phyloP scores from a whole-genome alignment of 2,888 invertebrate genomes.

The Catocala fraxini region DNA sequence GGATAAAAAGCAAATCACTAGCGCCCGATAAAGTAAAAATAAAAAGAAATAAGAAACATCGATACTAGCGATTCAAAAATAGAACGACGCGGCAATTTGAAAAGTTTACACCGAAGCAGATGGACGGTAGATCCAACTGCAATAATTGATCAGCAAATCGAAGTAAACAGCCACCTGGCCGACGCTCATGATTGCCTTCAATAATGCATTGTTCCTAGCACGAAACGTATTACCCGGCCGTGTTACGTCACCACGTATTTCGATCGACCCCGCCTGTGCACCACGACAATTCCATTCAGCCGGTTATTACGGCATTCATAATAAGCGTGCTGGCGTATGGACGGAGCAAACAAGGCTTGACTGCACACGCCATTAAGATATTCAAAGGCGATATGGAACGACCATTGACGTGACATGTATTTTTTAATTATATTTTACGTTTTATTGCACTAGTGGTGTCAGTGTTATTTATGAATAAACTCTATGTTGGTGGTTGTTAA shows the following conservation, averaged over 20 bases:
- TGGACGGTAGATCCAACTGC: conserved; percentile 51
- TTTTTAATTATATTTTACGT: conserved; percentile 62
- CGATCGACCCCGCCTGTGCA: conserved; percentile 28
- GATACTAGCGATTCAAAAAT: conserved; percentile 36
- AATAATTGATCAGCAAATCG: conserved; percentile 81
- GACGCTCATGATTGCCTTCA: conserved; percentile 76
- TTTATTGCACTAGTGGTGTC: conserved; percentile 46
- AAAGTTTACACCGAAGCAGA: conserved; percentile 48
- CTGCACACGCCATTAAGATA: conserved; percentile 79
- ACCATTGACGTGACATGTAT: conserved; percentile 64
- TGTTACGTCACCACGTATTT: conserved; percentile 39
- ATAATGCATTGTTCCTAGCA: conserved; percentile 77
- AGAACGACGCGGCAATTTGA: conserved; percentile 30
- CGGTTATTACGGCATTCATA: conserved; percentile 59
- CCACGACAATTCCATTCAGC: conserved; percentile 48
- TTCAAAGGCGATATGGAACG: conserved; percentile 65
- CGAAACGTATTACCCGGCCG: conserved; percentile 66
- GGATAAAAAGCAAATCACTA: conserved; percentile 13
- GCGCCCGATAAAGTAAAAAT: conserved; percentile 7
- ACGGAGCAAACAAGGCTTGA: conserved; percentile 73
- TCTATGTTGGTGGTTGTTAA: conserved; percentile 30
- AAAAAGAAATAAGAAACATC: conserved; percentile 16
- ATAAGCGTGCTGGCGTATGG: conserved; percentile 64
- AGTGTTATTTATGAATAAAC: conserved; percentile 47
- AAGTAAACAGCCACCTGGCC: conserved; percentile 76